Conservation (phyloP, 2,113 vertebrate species). For the Zapus hudsonius region DNA sequence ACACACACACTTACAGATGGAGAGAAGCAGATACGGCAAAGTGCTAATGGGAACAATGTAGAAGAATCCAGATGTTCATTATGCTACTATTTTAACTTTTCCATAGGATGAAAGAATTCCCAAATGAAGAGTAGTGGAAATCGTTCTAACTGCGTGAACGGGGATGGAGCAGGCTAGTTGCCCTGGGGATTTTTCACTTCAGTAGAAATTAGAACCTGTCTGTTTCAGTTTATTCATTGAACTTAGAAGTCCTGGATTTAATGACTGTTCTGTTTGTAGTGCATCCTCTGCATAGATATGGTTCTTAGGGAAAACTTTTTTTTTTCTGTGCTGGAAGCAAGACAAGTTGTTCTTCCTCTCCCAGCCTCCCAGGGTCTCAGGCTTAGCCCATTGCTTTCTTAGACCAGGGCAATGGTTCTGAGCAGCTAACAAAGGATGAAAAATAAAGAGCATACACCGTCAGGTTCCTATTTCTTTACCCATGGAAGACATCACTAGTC, state of each 20-base stretch:
- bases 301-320: neutral
- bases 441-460: neutral
- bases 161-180: neutral
- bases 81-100: neutral
- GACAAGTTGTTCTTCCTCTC: neutral
- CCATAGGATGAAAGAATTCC: neutral
- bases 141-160: neutral
- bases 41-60: neutral
- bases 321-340: neutral
- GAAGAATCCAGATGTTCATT: neutral
- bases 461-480: neutral
- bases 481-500: neutral
- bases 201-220: neutral
- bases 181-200: neutral
- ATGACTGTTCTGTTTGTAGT: neutral
- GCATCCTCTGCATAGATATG: neutral
- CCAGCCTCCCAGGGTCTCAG: neutral
- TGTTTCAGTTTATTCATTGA: neutral
- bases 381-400: neutral
- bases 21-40: neutral
- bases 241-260: neutral
- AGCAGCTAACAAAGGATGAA: neutral
- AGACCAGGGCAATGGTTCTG: neutral
- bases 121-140: neutral
- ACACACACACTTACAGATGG: neutral